These are phyloP conservation scores for Hoplostethus atlanticus DNA, from an alignment of 2,797 vertebrate genomes.

Conservation along the genomic window DNA sequence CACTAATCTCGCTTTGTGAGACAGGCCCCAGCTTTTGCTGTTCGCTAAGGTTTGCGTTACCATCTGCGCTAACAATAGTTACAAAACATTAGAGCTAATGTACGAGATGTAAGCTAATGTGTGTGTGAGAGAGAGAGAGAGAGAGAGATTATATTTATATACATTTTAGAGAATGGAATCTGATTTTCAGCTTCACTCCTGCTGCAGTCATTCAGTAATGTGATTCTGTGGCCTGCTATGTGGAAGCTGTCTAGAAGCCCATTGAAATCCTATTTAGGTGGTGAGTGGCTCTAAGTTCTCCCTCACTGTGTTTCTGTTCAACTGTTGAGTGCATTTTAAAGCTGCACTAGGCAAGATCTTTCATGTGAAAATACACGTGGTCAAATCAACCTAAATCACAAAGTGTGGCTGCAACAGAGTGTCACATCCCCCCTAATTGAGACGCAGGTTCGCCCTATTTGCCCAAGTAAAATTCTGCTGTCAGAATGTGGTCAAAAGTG, in stretches of 20 bases:
- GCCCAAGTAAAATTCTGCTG: too few relatives aligned
- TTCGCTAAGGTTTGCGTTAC: too few relatives aligned
- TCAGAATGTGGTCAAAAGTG: too few relatives aligned
- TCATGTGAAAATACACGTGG: not conserved
- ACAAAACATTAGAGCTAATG: too few relatives aligned
- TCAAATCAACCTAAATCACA: not conserved
- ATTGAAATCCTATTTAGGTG: conserved; percentile 16
- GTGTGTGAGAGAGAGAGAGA: not conserved
- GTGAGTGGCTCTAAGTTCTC: conserved; percentile 15
- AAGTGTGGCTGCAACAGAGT: too few relatives aligned
- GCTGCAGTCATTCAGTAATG: conserved; percentile 12
- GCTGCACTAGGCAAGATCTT: conserved; percentile 6
- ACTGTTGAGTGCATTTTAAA: conserved; percentile 1
- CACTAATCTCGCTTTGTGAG: too few relatives aligned
- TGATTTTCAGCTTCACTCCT: conserved; percentile 43
- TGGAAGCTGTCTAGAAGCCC: conserved; percentile 24
- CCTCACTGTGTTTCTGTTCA: not conserved
- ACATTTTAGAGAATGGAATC: not conserved
- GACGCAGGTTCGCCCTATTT: too few relatives aligned
- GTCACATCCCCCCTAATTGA: too few relatives aligned
- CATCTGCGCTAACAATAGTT: too few relatives aligned
- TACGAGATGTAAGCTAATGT: too few relatives aligned
- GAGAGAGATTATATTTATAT: conserved; percentile 25
- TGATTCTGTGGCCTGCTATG: conserved; percentile 29
- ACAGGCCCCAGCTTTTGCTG: too few relatives aligned